A percentile compares a stretch with the other conserved stretches of the same genome.
Evolutionary conservation across 2,113 vertebrate species (phyloP).

Genomic region (Sinocyclocheilus maitianheensis): DNA sequence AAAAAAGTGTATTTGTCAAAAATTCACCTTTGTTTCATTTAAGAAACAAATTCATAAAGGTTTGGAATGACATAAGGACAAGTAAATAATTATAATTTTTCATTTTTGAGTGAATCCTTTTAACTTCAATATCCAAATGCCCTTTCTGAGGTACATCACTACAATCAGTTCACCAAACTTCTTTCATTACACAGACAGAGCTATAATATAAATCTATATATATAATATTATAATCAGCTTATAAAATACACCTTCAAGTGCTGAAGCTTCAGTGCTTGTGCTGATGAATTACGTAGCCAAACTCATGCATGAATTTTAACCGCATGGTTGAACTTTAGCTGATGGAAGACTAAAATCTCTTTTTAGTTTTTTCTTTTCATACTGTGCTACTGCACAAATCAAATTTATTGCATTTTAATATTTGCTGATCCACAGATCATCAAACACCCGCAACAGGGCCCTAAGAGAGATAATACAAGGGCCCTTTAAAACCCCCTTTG

Average conservation of each 20-base stretch:
- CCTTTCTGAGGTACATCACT: not conserved
- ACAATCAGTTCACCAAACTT: too few relatives aligned
- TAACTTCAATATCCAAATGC: not conserved
- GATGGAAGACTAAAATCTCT: not conserved
- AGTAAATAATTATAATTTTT: too few relatives aligned
- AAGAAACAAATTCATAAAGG: not conserved
- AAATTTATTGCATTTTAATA: slow-evolving; percentile 24
- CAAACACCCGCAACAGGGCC: not conserved
- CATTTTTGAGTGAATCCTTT: too few relatives aligned
- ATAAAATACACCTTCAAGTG: slow-evolving; percentile 1
- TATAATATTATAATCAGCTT: not conserved
- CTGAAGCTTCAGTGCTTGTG: not conserved
- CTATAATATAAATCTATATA: not conserved
- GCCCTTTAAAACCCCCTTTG: not conserved
- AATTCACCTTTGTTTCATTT: not conserved
- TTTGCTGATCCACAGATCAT: not conserved
- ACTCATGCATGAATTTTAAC: slow-evolving; percentile 24
- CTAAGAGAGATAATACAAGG: not conserved
- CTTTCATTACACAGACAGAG: not conserved
- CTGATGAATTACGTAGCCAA: not conserved
- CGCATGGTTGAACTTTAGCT: slow-evolving; percentile 25
- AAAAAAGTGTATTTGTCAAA: too few relatives aligned
- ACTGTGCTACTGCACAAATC: slow-evolving; percentile 1
- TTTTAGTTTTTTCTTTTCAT: not conserved
- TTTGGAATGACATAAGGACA: not conserved